phyloP scores from a whole-genome alignment of 2,113 vertebrate species.

The Ellobius talpinus region DNA sequence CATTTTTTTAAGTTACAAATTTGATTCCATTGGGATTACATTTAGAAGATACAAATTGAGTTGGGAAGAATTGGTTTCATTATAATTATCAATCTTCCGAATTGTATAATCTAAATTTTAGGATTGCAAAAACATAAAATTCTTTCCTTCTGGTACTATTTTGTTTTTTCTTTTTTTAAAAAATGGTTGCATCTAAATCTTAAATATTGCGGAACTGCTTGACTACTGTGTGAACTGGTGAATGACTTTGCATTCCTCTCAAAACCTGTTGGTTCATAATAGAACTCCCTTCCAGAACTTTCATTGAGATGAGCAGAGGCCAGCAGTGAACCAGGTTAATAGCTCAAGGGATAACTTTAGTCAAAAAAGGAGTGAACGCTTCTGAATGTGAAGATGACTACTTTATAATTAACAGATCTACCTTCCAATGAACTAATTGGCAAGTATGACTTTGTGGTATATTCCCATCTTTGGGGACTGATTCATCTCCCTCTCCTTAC shows the following conservation, averaged over 20 bases:
- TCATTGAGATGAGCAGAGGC: neutral
- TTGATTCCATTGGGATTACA: slow-evolving; percentile 51
- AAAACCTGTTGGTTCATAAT: neutral
- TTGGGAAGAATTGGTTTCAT: slow-evolving; percentile 36
- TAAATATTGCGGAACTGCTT: neutral
- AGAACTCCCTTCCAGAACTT: neutral
- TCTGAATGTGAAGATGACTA: neutral
- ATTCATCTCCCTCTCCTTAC: neutral
- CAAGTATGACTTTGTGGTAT: neutral
- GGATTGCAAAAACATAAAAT: neutral
- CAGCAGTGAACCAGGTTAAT: neutral
- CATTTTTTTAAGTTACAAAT: slow-evolving; percentile 56
- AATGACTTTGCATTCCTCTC: neutral
- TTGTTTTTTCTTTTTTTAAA: slow-evolving; percentile 36
- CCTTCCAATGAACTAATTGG: neutral
- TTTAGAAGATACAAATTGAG: slow-evolving; percentile 57
- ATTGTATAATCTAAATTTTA: slow-evolving; percentile 41
- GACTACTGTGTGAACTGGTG: neutral
- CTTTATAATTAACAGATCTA: neutral
- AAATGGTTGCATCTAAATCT: neutral
- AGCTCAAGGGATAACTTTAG: neutral
- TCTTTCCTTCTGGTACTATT: slow-evolving; percentile 50
- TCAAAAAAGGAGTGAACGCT: neutral
- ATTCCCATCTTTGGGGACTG: neutral
- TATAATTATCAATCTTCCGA: slow-evolving; percentile 42